A percentile compares a stretch with the other conserved stretches of the same genome.
phyloP scores from a whole-genome alignment of 2,797 vertebrate species.

The Enteromius paludinosus region DNA sequence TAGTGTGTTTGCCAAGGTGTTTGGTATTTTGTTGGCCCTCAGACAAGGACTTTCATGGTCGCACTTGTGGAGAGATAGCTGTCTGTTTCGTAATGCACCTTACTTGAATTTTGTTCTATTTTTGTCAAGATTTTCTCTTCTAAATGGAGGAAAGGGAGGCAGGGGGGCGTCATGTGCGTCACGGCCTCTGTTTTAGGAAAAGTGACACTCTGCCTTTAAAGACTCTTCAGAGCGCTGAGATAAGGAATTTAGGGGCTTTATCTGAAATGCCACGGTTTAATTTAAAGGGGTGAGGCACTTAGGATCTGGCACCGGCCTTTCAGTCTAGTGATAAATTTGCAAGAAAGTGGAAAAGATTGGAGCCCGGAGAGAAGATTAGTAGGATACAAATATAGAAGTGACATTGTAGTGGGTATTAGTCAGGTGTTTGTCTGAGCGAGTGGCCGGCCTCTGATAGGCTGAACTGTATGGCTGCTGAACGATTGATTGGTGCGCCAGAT shows the following conservation, averaged over 20 bases:
- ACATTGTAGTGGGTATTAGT: conserved; percentile 83
- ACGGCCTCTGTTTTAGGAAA: conserved; percentile 81
- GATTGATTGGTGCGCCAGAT: conserved; percentile 64
- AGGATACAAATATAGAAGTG: conserved; percentile 86
- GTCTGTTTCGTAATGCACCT: conserved; percentile 61
- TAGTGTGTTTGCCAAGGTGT: conserved; percentile 17
- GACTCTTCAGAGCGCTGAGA: conserved; percentile 87
- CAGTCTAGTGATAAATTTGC: conserved; percentile 95
- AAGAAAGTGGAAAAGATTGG: conserved; percentile 83
- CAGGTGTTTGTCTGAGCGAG: conserved; percentile 81
- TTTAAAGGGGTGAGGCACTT: conserved; percentile 96
- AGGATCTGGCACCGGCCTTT: conserved; percentile 85
- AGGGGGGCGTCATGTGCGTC: conserved; percentile 60
- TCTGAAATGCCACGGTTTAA: conserved; percentile 99
- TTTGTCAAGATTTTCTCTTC: conserved; percentile 72
- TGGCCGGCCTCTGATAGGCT: conserved; percentile 77
- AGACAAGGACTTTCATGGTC: conserved; percentile 55
- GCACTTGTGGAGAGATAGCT: conserved; percentile 51
- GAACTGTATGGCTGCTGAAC: conserved; percentile 62
- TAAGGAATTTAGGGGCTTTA: conserved; percentile 99
- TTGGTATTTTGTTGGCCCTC: conserved; percentile 22
- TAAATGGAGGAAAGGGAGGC: conserved; percentile 69
- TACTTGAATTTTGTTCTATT: conserved; percentile 75
- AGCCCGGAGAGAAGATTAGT: conserved; percentile 81
- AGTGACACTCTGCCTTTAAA: conserved; percentile 93